Evolutionary conservation across 2,113 vertebrate genomes (phyloP).

Genomic region (Corvus cornix): DNA sequence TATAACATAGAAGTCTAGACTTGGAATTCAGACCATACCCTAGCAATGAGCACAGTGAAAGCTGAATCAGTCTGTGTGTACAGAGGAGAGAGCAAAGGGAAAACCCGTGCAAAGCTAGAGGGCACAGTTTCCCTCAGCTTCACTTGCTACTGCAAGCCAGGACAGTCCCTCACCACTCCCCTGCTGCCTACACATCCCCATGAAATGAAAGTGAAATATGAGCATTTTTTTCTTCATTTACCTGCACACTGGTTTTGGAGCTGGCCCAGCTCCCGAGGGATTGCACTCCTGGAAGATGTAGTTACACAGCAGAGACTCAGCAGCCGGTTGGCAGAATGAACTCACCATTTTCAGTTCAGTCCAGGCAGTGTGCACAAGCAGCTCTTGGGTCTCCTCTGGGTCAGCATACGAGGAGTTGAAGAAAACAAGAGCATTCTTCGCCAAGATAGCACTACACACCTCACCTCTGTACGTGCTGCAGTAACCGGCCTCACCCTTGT

Average conservation of each 20-base stretch:
- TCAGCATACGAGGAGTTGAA: slow-evolving; percentile 89
- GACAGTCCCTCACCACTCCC: not conserved
- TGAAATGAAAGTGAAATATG: not conserved
- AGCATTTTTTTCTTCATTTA: slow-evolving; percentile 59
- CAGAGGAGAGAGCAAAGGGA: not conserved
- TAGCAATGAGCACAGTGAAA: not conserved
- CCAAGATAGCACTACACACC: slow-evolving; percentile 79
- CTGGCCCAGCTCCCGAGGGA: slow-evolving; percentile 81
- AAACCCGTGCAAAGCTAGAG: not conserved
- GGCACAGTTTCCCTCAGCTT: not conserved
- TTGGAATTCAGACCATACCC: not conserved
- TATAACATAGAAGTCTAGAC: not conserved
- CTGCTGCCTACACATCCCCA: not conserved
- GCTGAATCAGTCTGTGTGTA: not conserved
- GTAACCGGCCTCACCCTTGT: slow-evolving; percentile 87
- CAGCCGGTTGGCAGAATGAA: slow-evolving; percentile 80
- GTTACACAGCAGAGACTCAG: slow-evolving; percentile 88
- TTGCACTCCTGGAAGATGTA: slow-evolving; percentile 89
- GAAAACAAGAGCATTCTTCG: slow-evolving; percentile 84
- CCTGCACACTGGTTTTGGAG: slow-evolving; percentile 94
- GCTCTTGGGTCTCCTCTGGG: slow-evolving; percentile 89
- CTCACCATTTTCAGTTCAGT: slow-evolving; percentile 83
- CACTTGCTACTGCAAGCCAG: not conserved
- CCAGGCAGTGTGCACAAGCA: slow-evolving; percentile 85
- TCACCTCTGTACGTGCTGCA: slow-evolving; percentile 90